Conservation (phyloP, 2,888 invertebrate species). For the Oxystoma pomonae region DNA sequence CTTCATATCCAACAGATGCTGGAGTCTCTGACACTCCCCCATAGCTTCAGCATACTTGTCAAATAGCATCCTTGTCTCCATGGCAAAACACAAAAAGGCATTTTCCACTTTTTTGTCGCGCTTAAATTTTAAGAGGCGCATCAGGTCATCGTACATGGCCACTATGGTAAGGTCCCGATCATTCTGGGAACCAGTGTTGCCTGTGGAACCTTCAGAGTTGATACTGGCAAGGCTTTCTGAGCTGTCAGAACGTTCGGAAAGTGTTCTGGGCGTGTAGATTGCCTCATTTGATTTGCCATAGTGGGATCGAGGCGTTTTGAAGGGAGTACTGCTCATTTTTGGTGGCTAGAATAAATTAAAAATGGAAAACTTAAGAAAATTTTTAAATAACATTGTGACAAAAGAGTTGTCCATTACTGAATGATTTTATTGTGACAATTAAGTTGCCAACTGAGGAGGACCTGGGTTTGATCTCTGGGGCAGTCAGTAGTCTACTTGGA, state of each 20-base stretch:
- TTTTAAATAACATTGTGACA: no score
- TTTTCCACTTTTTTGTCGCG: constrained; percentile 33
- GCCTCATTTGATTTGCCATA: constrained; percentile 20
- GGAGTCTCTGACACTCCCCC: constrained; percentile 68
- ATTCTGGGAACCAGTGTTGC: constrained; percentile 18
- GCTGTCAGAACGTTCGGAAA: constrained; percentile 30
- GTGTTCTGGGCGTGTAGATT: constrained; percentile 17
- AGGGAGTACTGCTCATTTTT: constrained; percentile 26
- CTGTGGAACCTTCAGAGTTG: constrained; percentile 18
- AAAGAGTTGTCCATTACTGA: no score
- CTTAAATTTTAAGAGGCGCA: constrained; percentile 24
- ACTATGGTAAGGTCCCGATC: constrained; percentile 30
- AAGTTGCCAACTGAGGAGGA: no score
- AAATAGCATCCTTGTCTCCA: constrained; percentile 68
- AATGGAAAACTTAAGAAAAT: no score
- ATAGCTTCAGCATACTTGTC: constrained; percentile 66
- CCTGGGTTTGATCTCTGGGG: no score
- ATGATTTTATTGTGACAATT: no score
- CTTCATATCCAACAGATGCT: constrained; percentile 65
- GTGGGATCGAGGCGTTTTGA: constrained; percentile 31
- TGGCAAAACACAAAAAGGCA: constrained; percentile 53
- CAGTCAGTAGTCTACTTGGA: no score
- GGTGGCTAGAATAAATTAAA: no score
- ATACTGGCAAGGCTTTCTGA: constrained; percentile 29
- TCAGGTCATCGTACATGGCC: constrained; percentile 34